These are phyloP conservation scores for Hydrocynus forskahlii DNA, from an alignment of 2,797 vertebrate species.

Conservation along the genomic window DNA sequence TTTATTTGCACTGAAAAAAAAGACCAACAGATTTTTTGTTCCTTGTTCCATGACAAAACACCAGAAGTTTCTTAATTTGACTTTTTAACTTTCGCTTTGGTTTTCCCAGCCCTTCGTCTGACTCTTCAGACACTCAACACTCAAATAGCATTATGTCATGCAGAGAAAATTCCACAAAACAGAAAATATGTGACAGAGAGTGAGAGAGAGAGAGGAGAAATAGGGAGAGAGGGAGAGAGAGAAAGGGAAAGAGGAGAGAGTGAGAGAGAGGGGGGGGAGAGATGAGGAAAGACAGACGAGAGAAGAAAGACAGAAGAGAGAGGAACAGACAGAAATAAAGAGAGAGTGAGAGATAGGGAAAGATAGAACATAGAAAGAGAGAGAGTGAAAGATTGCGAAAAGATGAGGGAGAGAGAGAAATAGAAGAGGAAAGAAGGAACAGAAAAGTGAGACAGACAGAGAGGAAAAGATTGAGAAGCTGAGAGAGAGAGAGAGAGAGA, in stretches of 20 bases:
- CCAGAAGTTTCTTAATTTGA: slow-evolving; percentile 16
- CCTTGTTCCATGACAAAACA: slow-evolving; percentile 31
- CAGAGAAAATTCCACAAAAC: background rate
- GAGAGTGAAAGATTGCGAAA: background rate
- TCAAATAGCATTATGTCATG: slow-evolving; percentile 3
- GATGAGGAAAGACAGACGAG: background rate
- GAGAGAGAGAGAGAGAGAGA: background rate
- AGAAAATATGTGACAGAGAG: background rate
- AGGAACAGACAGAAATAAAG: background rate
- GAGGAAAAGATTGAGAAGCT: background rate
- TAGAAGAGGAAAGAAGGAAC: background rate
- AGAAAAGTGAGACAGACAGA: background rate
- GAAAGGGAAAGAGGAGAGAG: background rate
- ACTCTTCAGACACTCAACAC: background rate
- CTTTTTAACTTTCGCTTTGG: background rate
- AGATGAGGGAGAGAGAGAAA: background rate
- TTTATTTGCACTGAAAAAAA: slow-evolving; percentile 21
- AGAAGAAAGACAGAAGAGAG: background rate
- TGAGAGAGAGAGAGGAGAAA: background rate
- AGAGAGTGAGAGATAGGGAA: background rate
- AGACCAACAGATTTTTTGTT: slow-evolving; percentile 35
- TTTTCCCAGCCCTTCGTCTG: background rate
- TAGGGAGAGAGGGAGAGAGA: background rate
- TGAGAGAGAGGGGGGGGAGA: background rate
- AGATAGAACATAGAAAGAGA: background rate